phyloP scores from a whole-genome alignment of 1,140 invertebrate genomes.

The Phocides pigmalion region DNA sequence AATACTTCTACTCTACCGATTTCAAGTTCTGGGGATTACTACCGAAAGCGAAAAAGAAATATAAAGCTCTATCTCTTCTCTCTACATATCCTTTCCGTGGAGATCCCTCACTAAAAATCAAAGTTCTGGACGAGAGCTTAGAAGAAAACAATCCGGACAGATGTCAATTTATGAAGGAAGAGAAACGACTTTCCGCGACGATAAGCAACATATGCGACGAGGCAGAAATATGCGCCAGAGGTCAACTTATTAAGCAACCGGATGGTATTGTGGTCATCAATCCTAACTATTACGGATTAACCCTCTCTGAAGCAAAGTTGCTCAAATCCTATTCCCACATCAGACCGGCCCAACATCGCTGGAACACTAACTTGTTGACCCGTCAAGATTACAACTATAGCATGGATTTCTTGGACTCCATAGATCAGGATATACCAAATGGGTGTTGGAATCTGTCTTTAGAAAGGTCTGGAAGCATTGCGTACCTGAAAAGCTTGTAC shows the following conservation, averaged over 20 bases:
- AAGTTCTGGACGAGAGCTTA: conserved; percentile 77
- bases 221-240: conserved; percentile 88
- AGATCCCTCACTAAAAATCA: conserved; percentile 67
- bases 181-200: conserved; percentile 88
- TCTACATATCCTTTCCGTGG: conserved; percentile 70
- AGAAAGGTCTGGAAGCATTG: conserved; percentile 83
- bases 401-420: conserved; percentile 90
- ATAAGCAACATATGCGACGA: conserved; percentile 88
- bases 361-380: conserved; percentile 89
- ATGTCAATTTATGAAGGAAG: conserved; percentile 87
- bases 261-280: conserved; percentile 88
- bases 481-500: conserved; percentile 87
- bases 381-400: conserved; percentile 90
- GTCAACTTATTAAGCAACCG: conserved; percentile 87
- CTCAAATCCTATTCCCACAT: conserved; percentile 88
- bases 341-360: conserved; percentile 86
- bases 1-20: conserved; percentile 89
- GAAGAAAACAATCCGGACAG: conserved; percentile 75
- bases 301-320: conserved; percentile 84
- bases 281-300: conserved; percentile 87
- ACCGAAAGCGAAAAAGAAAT: conserved; percentile 85
- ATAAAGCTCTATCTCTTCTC: conserved; percentile 84
- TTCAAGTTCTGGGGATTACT: conserved; percentile 88
- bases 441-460: conserved; percentile 87
- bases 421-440: conserved; percentile 87